Base-by-base conservation (phyloP, 2,797 vertebrate genomes). In the Myiotriccus ornatus region DNA sequence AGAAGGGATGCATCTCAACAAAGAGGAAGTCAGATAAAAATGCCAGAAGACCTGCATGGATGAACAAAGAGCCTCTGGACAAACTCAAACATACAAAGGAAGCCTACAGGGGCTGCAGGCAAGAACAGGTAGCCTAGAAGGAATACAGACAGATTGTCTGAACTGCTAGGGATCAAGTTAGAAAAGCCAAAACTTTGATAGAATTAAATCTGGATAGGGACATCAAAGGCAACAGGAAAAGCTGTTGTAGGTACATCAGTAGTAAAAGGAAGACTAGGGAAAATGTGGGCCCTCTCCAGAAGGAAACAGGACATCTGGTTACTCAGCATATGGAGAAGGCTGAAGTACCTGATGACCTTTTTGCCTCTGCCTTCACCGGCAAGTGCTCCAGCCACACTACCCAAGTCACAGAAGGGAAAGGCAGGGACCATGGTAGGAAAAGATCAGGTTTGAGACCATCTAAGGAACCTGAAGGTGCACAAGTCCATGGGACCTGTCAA, bases 301-400 rank as follows among this genome's bases (percentile, higher is more conserved):
- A 52, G 21, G 24, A 25, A 77, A 34, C 14, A 57, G 28, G n/a
- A 57, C 7, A 39, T 3, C 44, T 52, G 57, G 7, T 34, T 44
- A 50, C 21, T 10, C 30, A 52, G 44, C 37, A 50, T 27, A 57
- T 34, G 20, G 24, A 46, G n/a, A 52, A 77, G 6, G 39, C 6
- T 50, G 19, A 87, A 63, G 24, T 22, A 64, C 4, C 52, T 16
- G 37, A 64, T 20, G 2, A 39, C 18, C 23, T 57, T 21, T 83
- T 50, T 25, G 9, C 37, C 17, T 34, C 57, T 63, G 5, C 64
- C 44, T 64, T 44, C 21, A 64, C n/a, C 0, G 0, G 37, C 10
- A 89, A 83, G 37, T 37, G 11, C 43, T 44, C 9, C 28, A 63
- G 43, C 5, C 14, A 69, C 32, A 63, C 17, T 28, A 28, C 25